Evolutionary conservation across 2,888 invertebrate genomes (phyloP).

Genomic region (Cyclophora punctaria): DNA sequence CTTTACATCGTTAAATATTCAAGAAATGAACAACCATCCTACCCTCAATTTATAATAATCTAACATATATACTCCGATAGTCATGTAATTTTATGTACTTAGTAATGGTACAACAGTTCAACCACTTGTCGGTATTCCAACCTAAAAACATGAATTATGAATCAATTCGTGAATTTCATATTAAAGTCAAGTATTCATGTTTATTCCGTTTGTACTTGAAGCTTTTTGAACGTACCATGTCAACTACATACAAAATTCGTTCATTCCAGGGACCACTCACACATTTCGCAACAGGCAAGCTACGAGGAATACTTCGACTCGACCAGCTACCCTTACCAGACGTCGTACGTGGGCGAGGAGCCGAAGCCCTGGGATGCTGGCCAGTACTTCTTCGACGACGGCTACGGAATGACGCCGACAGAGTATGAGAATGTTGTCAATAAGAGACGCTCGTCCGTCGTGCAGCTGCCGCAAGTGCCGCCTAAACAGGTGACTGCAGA

Average conservation of each 20-base stretch:
- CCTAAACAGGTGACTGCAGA: conserved; percentile 45
- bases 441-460: conserved; percentile 69
- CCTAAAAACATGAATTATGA: too few relatives aligned
- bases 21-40: too few relatives aligned
- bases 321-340: conserved; percentile 77
- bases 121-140: too few relatives aligned
- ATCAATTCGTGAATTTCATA: too few relatives aligned
- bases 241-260: background rate
- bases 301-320: conserved; percentile 81
- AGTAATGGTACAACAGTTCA: too few relatives aligned
- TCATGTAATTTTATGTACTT: too few relatives aligned
- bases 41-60: too few relatives aligned
- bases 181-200: too few relatives aligned
- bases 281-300: conserved; percentile 67
- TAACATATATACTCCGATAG: too few relatives aligned
- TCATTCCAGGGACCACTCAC: conserved; percentile 65
- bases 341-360: conserved; percentile 74
- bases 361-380: conserved; percentile 85
- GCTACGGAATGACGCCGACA: conserved; percentile 64
- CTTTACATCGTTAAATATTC: too few relatives aligned
- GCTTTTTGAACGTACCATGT: too few relatives aligned
- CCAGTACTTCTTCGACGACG: conserved; percentile 61
- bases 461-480: conserved; percentile 70
- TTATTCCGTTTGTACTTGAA: too few relatives aligned
- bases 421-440: conserved; percentile 75